These are phyloP conservation scores for Lycocerus yunnanus DNA, from an alignment of 2,888 invertebrate genomes.

Conservation along the genomic window DNA sequence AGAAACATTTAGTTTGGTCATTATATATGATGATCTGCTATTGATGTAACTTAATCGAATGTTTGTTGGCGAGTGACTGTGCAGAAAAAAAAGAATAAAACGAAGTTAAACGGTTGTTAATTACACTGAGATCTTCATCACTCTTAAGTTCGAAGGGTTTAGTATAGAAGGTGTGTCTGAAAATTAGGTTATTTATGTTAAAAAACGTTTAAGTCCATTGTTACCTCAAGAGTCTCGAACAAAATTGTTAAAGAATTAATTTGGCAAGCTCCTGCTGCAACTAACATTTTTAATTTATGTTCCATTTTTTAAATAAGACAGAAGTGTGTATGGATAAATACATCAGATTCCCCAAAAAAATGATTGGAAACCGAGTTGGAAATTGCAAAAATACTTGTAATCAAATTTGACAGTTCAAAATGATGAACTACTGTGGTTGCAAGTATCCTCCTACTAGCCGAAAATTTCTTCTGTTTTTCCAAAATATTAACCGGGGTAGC, in stretches of 20 bases:
- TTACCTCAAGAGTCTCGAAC: neutral
- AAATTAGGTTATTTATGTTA: slow-evolving; percentile 7
- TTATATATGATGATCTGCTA: slow-evolving; percentile 40
- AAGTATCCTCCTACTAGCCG: slow-evolving; percentile 11
- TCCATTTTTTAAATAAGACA: neutral
- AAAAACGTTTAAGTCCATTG: neutral
- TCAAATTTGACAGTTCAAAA: neutral
- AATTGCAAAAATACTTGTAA: neutral
- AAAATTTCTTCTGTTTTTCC: slow-evolving; percentile 28
- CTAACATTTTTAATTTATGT: neutral
- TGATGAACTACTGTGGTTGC: neutral
- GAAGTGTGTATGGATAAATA: neutral
- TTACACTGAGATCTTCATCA: slow-evolving; percentile 39
- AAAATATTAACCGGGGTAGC: slow-evolving; percentile 29
- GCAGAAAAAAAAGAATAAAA: slow-evolving; percentile 40
- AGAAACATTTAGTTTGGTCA: slow-evolving; percentile 34
- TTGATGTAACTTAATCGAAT: slow-evolving; percentile 42
- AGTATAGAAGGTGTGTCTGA: neutral
- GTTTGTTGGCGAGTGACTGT: slow-evolving; percentile 39
- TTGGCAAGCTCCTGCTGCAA: neutral
- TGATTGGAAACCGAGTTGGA: neutral
- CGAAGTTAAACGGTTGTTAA: slow-evolving; percentile 41
- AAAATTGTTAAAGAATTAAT: neutral
- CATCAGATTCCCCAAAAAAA: neutral
- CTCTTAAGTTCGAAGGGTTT: slow-evolving; percentile 13